Base-by-base conservation (phyloP, 2,113 vertebrate species). In the Melozone crissalis region DNA sequence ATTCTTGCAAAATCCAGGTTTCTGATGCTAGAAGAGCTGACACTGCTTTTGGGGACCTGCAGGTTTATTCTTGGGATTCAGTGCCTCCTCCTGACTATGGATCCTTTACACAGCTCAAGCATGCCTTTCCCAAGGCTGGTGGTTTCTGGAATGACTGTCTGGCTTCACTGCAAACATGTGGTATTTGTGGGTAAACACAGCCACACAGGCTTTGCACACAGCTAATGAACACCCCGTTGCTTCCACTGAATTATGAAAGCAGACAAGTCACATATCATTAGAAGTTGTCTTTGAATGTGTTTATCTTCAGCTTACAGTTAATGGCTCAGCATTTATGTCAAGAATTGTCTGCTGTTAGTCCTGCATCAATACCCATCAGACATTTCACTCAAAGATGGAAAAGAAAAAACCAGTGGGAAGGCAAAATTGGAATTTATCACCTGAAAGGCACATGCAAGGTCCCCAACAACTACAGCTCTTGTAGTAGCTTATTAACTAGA, bases 231-330 rank as follows among this genome's bases (percentile, higher is more conserved):
- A 67, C 33, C 75, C 82, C 11, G 7, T 10, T 90, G 83, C 79
- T 90, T 76, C 84, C 31, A 39, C 55, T 51, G 80, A 87, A 67
- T 81, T 87, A 74, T 35, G 80, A 91, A 95, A 69, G 75, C 76
- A 62, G 22, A 75, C 51, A 88, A 93, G 90, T 83, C 82, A 94
- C 78, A 93, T 91, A 94, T 54, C 88, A 79, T 73, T 83, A 83
- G 58, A 61, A 88, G 41, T 31, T 3, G 1, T 79, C 85, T 87
- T 82, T 72, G 49, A 91, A 90, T 7, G 4, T 57, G 80, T 96
- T 95, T 94, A 84, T 93, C 90, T 83, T 66, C 79, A 85, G 71
- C 59, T 94, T 65, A 61, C 33, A 83, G 71, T 54, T 87, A 96
- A 72, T n/a, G 62, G 41, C 73, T 74, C 8, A 87, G 63, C 75